Evolutionary conservation across 2,888 invertebrate genomes (phyloP), one percentile per base, ranked within the genome.

Genomic region (Hecatera dysodea): DNA sequence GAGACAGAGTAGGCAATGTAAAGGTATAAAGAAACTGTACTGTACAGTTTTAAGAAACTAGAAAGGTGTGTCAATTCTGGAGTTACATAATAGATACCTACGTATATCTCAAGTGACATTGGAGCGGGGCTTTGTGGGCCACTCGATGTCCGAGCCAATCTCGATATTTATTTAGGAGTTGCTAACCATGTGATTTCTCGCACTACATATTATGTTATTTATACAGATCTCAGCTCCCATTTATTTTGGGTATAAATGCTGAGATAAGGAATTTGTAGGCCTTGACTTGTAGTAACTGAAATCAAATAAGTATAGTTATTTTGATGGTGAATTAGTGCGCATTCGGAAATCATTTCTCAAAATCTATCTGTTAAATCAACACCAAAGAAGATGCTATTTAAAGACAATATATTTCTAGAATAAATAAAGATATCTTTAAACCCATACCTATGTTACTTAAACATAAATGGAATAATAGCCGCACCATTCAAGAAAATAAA

Each of bases 111-210:
- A 62, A 71, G 64, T 65, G 67, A 39, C 57, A 69, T 65, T 56
- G 36, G 57, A 44, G 22, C 53, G 19, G n/a, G 42, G 64, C 57
- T 67, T 62, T 52, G 62, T 63, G 50, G 44, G 42, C 59, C 79
- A 63, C 69, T 60, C 65, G 33, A 33, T 62, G 53, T 65, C 50
- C 57, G 57, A 65, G 65, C 60, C 70, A 71, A 73, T 71, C 72
- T 77, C 22, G 39, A 44, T 52, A 56, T 65, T 77, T 71, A 77
- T 27, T 77, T 71, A 78, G 65, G 78, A 52, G 42, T 71, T 61
- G 3, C 56, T 50, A 78, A 61, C 60, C 78, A 65, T 57, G 50
- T 77, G 52, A 61, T 33, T n/a, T 33, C 52, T 67, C 62, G n/a
- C 27, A 60, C 33, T 53, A 60, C 29, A 44, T 50, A 39, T 74